Base-by-base conservation (phyloP, 2,113 vertebrate species). In the Alligator sinensis region DNA sequence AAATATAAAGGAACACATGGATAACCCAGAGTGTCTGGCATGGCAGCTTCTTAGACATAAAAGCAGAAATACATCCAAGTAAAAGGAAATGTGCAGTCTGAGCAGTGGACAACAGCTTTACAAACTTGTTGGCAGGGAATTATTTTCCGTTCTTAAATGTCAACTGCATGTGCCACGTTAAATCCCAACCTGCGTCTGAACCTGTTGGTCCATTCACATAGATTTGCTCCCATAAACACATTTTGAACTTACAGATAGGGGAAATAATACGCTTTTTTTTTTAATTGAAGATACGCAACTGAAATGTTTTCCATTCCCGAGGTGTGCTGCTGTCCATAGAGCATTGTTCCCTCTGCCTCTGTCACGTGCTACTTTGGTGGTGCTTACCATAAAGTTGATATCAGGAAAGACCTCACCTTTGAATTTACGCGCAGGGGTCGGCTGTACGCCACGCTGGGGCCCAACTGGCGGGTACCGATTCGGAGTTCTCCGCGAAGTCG, bases 381-480 rank as follows among this genome's bases (percentile, higher is more conserved):
- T 81, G 77, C 47, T 91, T 75, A 58, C 82, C 66, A 63, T 47
- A 47, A 22, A n/a, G 34, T 77, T 77, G 96, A 75, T 84, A 30
- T 94, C 97, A 92, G 95, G 86, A 87, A 80, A 70, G 54, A 66
- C 72, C 90, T 91, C 80, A 95, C 92, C 80, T 97, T 97, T 97
- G 91, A 96, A 95, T 98, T 97, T 98, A 94, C 95, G 96, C 98
- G 98, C 98, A 99, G 99, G 98, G 98, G 99, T 91, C 99, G 99
- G 90, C 98, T 99, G 96, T 99, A 99, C 64, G 98, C 99, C 91
- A 99, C 99, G 0, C 98, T 99, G 97, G 99, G 99, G 82, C 99
- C 99, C 95, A 99, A 99, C 98, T 99, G 99, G 99, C 98, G 98
- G 96, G 99, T 99, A 91, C 99, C 99, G 0, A 98, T 98, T 86